phyloP scores from a whole-genome alignment of 2,888 invertebrate genomes.

The Operophtera brumata region DNA sequence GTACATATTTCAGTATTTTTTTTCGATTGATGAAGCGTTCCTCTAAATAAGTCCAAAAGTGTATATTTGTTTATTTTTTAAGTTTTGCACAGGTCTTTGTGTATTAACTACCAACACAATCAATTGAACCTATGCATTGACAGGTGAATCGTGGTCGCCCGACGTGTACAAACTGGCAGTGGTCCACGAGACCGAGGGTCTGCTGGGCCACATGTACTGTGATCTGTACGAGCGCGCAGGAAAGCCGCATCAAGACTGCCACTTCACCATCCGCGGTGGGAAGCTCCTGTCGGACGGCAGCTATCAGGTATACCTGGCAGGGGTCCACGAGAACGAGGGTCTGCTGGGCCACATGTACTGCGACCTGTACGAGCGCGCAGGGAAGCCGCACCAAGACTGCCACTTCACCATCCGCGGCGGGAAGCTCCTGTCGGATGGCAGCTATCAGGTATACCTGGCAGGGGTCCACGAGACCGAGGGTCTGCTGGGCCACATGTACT shows the following conservation, averaged over 20 bases:
- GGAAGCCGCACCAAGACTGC: constrained; percentile 98
- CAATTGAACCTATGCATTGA: no score
- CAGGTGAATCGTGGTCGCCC: constrained; percentile 91
- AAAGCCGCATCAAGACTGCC: constrained; percentile 99
- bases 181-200: constrained; percentile 88
- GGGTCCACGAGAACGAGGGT: constrained; percentile 89
- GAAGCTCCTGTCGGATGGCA: constrained; percentile 86
- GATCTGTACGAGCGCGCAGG: constrained; percentile 95
- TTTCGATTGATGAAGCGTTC: no score
- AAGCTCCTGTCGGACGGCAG: constrained; percentile 87
- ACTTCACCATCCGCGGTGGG: constrained; percentile 98
- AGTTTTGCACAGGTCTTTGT: no score
- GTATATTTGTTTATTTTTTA: no score
- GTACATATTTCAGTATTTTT: no score
- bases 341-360: constrained; percentile 97
- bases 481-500: constrained; percentile 95
- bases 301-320: constrained; percentile 86
- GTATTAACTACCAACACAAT: no score
- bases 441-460: constrained; percentile 84
- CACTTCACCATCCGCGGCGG: constrained; percentile 99
- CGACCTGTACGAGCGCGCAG: constrained; percentile 94
- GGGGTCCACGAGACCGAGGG: constrained; percentile 91
- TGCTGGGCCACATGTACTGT: constrained; percentile 97
- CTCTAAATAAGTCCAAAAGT: no score
- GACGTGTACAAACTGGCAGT: constrained; percentile 97